A percentile compares a stretch with the other conserved stretches of the same genome.
phyloP scores from a whole-genome alignment of 2,888 invertebrate species.

The Teleiodes luculella region DNA sequence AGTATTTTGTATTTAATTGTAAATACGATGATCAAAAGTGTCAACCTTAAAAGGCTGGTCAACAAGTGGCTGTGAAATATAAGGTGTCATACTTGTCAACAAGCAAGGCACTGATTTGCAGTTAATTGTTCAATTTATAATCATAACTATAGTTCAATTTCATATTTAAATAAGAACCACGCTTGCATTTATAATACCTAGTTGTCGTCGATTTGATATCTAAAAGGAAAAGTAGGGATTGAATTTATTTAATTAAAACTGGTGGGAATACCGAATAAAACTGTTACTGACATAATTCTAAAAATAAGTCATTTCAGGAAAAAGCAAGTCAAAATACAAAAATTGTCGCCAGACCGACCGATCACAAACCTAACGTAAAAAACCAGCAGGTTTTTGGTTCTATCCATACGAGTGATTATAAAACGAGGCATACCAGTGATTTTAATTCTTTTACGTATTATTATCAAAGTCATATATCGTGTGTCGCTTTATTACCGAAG shows the following conservation, averaged over 20 bases:
- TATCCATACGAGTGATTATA: too few relatives aligned
- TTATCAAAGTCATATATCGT: too few relatives aligned
- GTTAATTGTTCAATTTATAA: neutral
- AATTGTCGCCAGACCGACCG: too few relatives aligned
- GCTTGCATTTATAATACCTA: slow-evolving; percentile 1
- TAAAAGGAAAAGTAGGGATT: neutral
- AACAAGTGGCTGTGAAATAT: neutral
- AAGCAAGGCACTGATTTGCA: neutral
- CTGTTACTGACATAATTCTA: too few relatives aligned
- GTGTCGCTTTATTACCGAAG: too few relatives aligned
- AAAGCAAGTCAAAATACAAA: neutral
- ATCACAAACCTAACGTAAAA: too few relatives aligned
- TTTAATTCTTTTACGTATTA: too few relatives aligned
- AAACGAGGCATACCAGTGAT: too few relatives aligned
- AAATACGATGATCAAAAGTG: neutral
- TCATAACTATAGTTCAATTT: neutral
- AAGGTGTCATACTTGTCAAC: slow-evolving; percentile 5
- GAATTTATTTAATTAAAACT: neutral
- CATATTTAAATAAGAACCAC: neutral
- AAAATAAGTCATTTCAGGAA: too few relatives aligned
- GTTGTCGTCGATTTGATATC: neutral
- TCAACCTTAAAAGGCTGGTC: neutral
- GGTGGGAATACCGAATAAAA: too few relatives aligned
- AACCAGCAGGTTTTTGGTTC: too few relatives aligned
- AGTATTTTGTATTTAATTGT: neutral